Base-by-base conservation (phyloP, 1,140 invertebrate genomes). In the Hermetia illucens region DNA sequence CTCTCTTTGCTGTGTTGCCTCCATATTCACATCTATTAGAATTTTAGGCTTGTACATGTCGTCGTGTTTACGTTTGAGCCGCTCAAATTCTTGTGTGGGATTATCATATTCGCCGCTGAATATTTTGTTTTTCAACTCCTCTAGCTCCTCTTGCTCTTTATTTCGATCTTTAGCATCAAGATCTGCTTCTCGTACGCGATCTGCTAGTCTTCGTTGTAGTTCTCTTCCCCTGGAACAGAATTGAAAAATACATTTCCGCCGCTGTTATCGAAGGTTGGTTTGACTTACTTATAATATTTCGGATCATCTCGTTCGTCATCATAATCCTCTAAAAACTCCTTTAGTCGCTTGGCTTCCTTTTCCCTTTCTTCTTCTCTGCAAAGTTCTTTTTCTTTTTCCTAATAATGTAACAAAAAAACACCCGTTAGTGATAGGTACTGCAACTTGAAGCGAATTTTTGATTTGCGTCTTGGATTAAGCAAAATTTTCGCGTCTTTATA, bases 261-360 rank as follows among this genome's bases (percentile, higher is more conserved):
- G n/a, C n/a, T n/a, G n/a, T n/a, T n/a, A n/a, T n/a, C n/a, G n/a
- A n/a, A n/a, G n/a, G n/a, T n/a, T n/a, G n/a, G n/a, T 15, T 9
- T 27, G 24, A 57, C 64, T 65, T 61, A 81, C 78, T 89, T 93
- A 65, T 96, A 98, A 68, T 89, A 98, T 61, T 96, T 96, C 19
- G 82, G 71, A 61, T 98, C 95, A 63, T 97, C 91, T 34, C 89
- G 69, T 63, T 97, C 90, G 62, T 98, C 94, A 61, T 97, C 92
- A 58, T 98, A 98, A 62, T 98, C 94, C 64, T 98, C 93, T 8
- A 98, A 70, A 59, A 98, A 98, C 67, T 98, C 90, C 62, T 94
- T 93, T 10, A 98, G 69, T 27, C 87, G 72, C 63, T 90, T 88
- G 1, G 90, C 92, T 65, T 98, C 92, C 42, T 76, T 75, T 54